phyloP scores from a whole-genome alignment of 2,888 invertebrate species.

The Caenorhabditis sp. region DNA sequence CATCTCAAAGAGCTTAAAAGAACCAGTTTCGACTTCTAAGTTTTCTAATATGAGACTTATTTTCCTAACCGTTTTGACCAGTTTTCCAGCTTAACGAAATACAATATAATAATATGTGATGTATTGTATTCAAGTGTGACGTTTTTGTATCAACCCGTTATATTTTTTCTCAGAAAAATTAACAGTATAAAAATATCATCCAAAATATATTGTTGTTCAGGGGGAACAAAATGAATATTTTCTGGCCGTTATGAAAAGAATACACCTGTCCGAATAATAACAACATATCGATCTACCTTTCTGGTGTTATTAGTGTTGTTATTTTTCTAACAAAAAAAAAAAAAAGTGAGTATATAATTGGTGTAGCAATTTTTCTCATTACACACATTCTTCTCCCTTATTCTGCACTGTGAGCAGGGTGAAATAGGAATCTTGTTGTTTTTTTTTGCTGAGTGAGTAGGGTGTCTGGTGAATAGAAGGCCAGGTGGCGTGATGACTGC shows the following conservation, averaged over 20 bases:
- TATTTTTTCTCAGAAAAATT: background rate
- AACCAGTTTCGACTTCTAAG: no score
- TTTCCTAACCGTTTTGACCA: background rate
- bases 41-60: background rate
- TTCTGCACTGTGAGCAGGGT: no score
- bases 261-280: no score
- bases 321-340: no score
- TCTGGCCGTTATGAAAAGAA: no score
- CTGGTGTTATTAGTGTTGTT: no score
- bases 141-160: background rate
- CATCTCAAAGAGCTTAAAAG: no score
- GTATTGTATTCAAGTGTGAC: background rate
- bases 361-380: no score
- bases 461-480: background rate
- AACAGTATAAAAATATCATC: background rate
- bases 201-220: background rate
- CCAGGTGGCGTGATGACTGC: background rate
- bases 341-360: no score
- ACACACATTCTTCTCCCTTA: no score
- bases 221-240: no score
- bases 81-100: background rate
- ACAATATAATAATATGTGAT: background rate
- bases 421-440: background rate
- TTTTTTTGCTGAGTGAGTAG: background rate
- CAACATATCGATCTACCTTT: no score